Percentiles rank a stretch among this genome's conserved stretches.
Conservation (phyloP, 1,140 invertebrate genomes). For the Brachionus calyciflorus region DNA sequence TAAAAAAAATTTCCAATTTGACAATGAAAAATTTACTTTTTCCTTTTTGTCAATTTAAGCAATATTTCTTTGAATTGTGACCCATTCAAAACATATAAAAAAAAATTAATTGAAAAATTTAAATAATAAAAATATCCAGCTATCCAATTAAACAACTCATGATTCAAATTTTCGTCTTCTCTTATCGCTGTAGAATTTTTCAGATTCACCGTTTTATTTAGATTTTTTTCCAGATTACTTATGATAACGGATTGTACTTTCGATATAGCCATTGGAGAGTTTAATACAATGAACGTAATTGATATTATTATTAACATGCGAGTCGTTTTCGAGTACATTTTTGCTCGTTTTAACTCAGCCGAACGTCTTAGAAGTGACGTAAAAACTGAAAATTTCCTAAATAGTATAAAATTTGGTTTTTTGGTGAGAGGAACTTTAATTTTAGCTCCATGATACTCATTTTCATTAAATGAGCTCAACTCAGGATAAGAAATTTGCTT, state of each 20-base stretch:
- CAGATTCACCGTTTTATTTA: neutral
- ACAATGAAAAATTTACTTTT: neutral
- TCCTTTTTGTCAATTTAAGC: neutral
- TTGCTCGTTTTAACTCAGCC: slow-evolving; percentile 21
- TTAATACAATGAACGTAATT: slow-evolving; percentile 16
- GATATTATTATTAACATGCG: slow-evolving; percentile 28
- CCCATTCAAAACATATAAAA: slow-evolving; percentile 24
- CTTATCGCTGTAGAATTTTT: neutral
- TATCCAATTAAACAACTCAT: neutral
- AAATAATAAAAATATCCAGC: slow-evolving; percentile 23
- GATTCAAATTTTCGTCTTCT: neutral
- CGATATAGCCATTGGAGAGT: slow-evolving; percentile 10
- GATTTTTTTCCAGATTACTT: neutral
- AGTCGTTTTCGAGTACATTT: slow-evolving; percentile 32
- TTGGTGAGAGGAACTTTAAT: neutral
- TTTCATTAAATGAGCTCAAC: slow-evolving; percentile 8
- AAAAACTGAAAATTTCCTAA: slow-evolving; percentile 6
- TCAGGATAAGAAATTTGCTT: slow-evolving; percentile 20
- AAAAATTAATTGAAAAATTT: slow-evolving; percentile 14
- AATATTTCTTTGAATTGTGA: slow-evolving; percentile 23
- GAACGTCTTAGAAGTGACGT: neutral
- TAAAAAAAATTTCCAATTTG: too few species aligned
- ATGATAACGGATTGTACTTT: neutral
- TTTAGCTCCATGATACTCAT: neutral
- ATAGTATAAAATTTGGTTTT: slow-evolving; percentile 19